Evolutionary conservation across 1,140 invertebrate species (phyloP).

Genomic region (Antheraea mylitta): DNA sequence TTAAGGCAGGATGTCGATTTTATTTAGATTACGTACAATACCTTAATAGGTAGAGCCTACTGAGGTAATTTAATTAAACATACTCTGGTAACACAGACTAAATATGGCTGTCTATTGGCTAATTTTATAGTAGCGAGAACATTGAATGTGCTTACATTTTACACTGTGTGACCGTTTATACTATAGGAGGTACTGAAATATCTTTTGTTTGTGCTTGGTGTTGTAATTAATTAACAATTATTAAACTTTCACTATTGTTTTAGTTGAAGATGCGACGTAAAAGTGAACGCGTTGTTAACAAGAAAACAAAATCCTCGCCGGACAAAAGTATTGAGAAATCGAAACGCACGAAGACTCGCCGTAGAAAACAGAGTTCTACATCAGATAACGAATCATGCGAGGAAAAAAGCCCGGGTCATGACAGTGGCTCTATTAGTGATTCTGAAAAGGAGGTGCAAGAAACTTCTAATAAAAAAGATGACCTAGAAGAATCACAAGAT

Average conservation of each 20-base stretch:
- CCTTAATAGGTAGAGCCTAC: too few relatives aligned
- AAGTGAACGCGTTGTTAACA: conserved; percentile 59
- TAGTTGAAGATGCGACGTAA: conserved; percentile 65
- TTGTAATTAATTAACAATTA: not conserved
- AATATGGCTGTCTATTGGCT: not conserved
- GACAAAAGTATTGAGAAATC: conserved; percentile 65
- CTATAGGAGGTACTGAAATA: not conserved
- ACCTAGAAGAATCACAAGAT: conserved; percentile 56
- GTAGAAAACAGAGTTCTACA: conserved; percentile 61
- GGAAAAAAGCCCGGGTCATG: conserved; percentile 40
- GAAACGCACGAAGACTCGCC: conserved; percentile 54
- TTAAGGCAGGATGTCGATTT: too few relatives aligned
- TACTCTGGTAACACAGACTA: too few relatives aligned
- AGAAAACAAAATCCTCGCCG: conserved; percentile 60
- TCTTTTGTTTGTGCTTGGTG: not conserved
- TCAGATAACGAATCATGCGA: conserved; percentile 64
- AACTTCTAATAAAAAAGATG: conserved; percentile 48
- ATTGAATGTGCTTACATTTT: not conserved
- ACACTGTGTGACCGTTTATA: not conserved
- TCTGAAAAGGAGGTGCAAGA: conserved; percentile 34
- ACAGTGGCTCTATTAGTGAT: conserved; percentile 34
- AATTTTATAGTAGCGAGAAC: not conserved
- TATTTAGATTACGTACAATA: too few relatives aligned
- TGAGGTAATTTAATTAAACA: too few relatives aligned
- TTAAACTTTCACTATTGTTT: conserved; percentile 18